phyloP scores from a whole-genome alignment of 2,797 vertebrate species.

The Sebastes jordani region DNA sequence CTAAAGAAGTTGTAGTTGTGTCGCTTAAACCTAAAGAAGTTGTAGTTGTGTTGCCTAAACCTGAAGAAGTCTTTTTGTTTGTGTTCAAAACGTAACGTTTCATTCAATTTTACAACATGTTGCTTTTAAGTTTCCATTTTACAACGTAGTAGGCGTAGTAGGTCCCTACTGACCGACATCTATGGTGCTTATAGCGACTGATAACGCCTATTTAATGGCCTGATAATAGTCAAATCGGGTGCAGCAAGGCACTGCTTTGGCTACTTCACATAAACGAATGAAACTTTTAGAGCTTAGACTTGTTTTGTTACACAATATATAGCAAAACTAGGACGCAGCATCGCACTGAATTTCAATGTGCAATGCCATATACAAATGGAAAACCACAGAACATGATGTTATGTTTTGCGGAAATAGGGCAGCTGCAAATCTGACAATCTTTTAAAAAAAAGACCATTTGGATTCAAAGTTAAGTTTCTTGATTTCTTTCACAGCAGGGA shows the following conservation, averaged over 20 bases:
- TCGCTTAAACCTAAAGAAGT: too few relatives aligned
- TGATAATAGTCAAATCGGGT: too few relatives aligned
- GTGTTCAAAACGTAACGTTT: too few relatives aligned
- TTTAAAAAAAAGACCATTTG: not conserved
- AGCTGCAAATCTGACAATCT: not conserved
- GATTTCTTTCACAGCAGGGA: constrained; percentile 16
- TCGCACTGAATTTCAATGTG: constrained; percentile 1
- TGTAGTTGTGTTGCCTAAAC: too few relatives aligned
- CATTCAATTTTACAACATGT: too few relatives aligned
- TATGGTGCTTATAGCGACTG: too few relatives aligned
- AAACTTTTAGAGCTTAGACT: not conserved
- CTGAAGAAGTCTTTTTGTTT: too few relatives aligned
- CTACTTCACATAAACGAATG: not conserved
- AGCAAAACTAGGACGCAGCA: constrained; percentile 11
- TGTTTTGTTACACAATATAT: not conserved
- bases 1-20: too few relatives aligned
- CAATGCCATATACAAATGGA: not conserved
- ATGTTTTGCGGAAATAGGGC: not conserved
- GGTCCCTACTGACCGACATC: too few relatives aligned
- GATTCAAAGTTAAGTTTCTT: not conserved
- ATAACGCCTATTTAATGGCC: too few relatives aligned
- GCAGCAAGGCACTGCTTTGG: not conserved
- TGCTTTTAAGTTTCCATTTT: too few relatives aligned
- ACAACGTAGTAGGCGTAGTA: too few relatives aligned
- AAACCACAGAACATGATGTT: not conserved